Base-by-base conservation (phyloP, 2,888 invertebrate genomes). In the Lysandra coridon region DNA sequence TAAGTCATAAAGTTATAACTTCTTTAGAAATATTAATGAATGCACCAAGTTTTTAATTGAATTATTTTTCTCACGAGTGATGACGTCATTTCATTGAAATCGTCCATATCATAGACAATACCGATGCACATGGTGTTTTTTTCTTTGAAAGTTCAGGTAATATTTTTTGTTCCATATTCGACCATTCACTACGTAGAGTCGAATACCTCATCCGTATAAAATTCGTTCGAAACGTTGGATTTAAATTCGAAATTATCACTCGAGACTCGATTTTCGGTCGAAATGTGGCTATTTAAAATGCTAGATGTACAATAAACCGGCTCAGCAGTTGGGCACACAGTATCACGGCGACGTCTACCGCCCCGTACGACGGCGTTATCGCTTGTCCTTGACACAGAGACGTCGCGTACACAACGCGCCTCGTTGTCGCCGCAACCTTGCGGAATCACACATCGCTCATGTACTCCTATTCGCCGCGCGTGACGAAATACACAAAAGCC, bases 341-440 rank as follows among this genome's bases (percentile, higher is more conserved):
- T 81, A 82, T 86, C 86, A 80, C 80, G 78, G 79, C 80, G 80
- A 80, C 84, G 85, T 57, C 76, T 76, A 87, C 80, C 82, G 83
- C 84, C 83, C 85, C 86, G 86, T 88, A 88, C 85, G 87, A 87
- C 82, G 87, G 88, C 90, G 91, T 92, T 93, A 93, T 94, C 93
- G 89, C 87, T 88, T 88, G 94, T 92, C 94, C 94, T 94, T 94
- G 94, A 94, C 94, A 94, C 91, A 93, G 92, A 94, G 93, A 92
- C 90, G 88, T 86, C 86, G 89, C 91, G 88, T 90, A 91, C 88
- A 92, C 92, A 93, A 92, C 90, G 89, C 88, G 89, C 88, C 86
- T 90, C 90, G 91, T 91, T 93, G 93, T 93, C 89, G 88, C 86
- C 89, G 90, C 93, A 93, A 93, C 93, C 92, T 93, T 94, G 92